Evolutionary conservation across 2,113 vertebrate genomes (phyloP).

Genomic region (Alligator sinensis): DNA sequence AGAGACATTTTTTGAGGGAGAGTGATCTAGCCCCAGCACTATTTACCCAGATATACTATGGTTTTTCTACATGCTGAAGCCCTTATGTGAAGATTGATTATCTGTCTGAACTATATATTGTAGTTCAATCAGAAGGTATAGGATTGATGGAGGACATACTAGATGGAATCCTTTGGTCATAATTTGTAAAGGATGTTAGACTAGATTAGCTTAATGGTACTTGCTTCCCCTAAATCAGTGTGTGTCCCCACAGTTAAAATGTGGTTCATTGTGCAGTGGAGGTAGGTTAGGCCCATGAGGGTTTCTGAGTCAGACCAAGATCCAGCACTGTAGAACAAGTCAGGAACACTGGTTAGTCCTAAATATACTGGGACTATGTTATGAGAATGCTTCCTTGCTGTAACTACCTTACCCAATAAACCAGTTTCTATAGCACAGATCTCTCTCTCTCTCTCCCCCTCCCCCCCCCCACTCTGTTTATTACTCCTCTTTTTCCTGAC

Average conservation of each 20-base stretch:
- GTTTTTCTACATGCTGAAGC: background rate
- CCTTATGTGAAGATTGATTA: background rate
- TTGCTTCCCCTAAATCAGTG: background rate
- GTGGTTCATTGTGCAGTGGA: background rate
- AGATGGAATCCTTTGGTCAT: background rate
- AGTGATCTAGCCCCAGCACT: background rate
- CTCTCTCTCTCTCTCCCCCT: background rate
- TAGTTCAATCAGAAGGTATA: background rate
- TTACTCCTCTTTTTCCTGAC: background rate
- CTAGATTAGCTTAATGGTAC: background rate
- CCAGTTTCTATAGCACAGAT: background rate
- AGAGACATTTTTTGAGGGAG: background rate
- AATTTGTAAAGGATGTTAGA: background rate
- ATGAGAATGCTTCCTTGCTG: background rate
- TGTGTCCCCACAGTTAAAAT: background rate
- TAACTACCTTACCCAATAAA: background rate
- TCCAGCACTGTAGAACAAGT: no score
- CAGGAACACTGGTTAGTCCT: no score
- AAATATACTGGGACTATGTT: no score
- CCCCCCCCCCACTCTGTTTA: no score
- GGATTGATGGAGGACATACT: background rate
- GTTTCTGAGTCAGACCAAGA: no score
- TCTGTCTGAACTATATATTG: background rate
- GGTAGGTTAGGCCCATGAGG: no score
- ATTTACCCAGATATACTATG: background rate